Evolutionary conservation across 2,888 invertebrate species (phyloP), one percentile per base, ranked within the genome.

Genomic region (Eupithecia tripunctaria): DNA sequence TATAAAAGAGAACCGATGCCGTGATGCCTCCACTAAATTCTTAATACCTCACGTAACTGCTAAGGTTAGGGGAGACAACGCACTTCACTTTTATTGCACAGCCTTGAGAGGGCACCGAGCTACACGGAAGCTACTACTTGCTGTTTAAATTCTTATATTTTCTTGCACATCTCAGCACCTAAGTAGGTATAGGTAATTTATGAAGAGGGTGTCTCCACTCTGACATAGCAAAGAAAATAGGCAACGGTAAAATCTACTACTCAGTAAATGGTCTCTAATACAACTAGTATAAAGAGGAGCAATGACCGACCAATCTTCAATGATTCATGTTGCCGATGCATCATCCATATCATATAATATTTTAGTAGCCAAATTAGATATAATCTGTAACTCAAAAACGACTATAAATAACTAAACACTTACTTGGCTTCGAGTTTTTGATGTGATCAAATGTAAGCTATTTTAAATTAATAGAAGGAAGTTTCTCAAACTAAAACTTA

Each of bases 21-120:
- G 82, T 81, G 84, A 83, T 84, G 86, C 85, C 85, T 83, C 85
- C 87, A 85, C 91, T 94, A 92, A 94, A 94, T 94, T 93, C 92
- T 92, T 94, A 94, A 94, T 93, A 93, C 94, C 93, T 91, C 93
- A 94, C 94, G 93, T 93, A 93, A 92, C 92, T 85, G 90, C 88
- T 87, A 86, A 91, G 91, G 91, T 89, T 88, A 89, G 88, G 88
- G 88, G 88, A 86, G 82, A 80, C 77, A 77, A 79, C 82, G 84
- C 87, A 91, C 93, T 93, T 93, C 90, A 91, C 91, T 92, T 93
- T 92, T 92, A 92, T 88, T 91, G 89, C 88, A 82, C 79, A 82
- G 83, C 84, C 85, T 86, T 81, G 83, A 84, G 85, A 36, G 82
- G 75, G 74, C 41, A 56, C 43, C 32, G 68, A 73, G 69, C 68